Percentiles rank a stretch among this genome's conserved stretches.
These are phyloP conservation scores for Nothoprocta perdicaria DNA, from an alignment of 2,113 vertebrate species.

Conservation along the genomic window DNA sequence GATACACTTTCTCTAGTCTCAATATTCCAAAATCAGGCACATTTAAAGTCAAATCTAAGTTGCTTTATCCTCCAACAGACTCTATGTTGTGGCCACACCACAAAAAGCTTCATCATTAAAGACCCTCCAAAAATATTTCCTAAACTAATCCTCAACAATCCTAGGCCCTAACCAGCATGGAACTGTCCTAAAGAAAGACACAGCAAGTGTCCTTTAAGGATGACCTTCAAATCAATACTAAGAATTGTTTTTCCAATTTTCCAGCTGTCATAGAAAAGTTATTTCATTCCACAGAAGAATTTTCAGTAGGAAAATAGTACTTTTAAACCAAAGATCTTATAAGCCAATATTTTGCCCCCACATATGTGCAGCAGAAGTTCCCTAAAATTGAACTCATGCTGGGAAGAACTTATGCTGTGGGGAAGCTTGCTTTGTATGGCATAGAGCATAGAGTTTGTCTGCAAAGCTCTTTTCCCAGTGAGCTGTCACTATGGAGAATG, in stretches of 20 bases:
- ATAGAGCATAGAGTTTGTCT: neutral
- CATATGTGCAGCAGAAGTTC: neutral
- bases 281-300: neutral
- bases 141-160: neutral
- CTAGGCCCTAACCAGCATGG: neutral
- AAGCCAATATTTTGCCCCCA: neutral
- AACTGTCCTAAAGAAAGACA: neutral
- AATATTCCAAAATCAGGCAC: neutral
- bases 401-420: neutral
- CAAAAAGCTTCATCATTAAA: neutral
- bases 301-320: neutral
- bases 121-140: neutral
- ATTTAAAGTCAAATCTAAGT: neutral
- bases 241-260: neutral
- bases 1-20: neutral
- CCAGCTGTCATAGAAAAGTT: neutral
- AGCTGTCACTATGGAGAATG: constrained; percentile 51
- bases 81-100: neutral
- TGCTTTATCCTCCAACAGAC: neutral
- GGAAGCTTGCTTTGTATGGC: neutral
- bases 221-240: neutral
- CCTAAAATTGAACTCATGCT: neutral
- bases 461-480: constrained; percentile 43
- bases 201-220: rapidly evolving
- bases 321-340: neutral